Base-by-base conservation (phyloP, 2,888 invertebrate species). In the Diachrysia chrysitis region DNA sequence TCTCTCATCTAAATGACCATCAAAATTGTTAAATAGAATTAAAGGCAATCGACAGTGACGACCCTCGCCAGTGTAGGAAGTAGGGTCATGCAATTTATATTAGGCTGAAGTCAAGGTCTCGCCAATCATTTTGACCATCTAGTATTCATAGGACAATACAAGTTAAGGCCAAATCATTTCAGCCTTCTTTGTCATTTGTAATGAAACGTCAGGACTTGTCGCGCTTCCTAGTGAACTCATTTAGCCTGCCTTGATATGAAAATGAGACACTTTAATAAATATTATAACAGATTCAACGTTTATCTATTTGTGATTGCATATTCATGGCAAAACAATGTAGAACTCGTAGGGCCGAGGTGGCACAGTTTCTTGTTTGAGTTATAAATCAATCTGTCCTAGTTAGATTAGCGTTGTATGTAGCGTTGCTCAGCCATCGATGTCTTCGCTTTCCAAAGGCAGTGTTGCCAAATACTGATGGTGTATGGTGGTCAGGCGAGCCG, bases 321-420 rank as follows among this genome's bases (percentile, higher is more conserved):
- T 93, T 93, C 90, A 92, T 92, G 87, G 88, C 85, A 87, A 89
- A 90, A 90, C 89, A 92, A 92, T 91, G 90, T 92, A 84, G 90
- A 90, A 87, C 91, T 86, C 87, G 86, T 89, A 91, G 90, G 91
- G 90, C 93, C 91, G 93, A 93, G 92, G 92, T 91, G 93, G 92
- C 93, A 93, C 91, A 90, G 92, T 93, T 94, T 93, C 92, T 92
- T 90, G 90, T 92, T 92, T 87, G 86, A 91, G 89, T 89, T 92
- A 90, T 94, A 93, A 95, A 93, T 93, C 92, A 92, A 91, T 92
- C 88, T 89, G 93, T 90, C 91, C 93, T 86, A 92, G 92, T 91
- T 94, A 92, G 92, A 93, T 93, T 91, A 92, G 87, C 85, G 88
- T 91, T 90, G 84, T 87, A 89, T 88, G 86, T 85, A 81, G 82